phyloP scores from a whole-genome alignment of 2,888 invertebrate species.

The Phorcus lineatus region DNA sequence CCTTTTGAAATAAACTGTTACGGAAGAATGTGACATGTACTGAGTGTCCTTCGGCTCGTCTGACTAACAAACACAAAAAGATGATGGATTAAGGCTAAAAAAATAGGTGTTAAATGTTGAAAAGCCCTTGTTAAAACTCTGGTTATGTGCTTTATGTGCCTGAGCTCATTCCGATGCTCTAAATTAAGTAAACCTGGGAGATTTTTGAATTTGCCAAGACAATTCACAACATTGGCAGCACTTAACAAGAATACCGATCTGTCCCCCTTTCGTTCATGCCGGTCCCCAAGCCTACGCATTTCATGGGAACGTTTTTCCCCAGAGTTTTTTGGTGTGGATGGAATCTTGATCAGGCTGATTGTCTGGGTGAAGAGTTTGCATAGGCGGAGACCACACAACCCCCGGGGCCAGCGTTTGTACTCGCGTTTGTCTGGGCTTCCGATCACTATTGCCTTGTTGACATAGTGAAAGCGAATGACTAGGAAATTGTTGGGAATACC shows the following conservation, averaged over 20 bases:
- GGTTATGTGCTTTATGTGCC: slow-evolving; percentile 5
- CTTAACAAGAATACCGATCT: slow-evolving; percentile 8
- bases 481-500: slow-evolving; percentile 20
- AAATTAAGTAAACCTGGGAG: slow-evolving; percentile 14
- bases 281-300: background rate
- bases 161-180: background rate
- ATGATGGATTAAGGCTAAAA: background rate
- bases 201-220: slow-evolving; percentile 22
- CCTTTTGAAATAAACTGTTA: background rate
- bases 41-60: background rate
- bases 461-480: background rate
- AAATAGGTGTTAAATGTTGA: slow-evolving; percentile 4
- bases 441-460: slow-evolving; percentile 13
- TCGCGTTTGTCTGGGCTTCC: slow-evolving; percentile 8
- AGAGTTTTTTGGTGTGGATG: slow-evolving; percentile 14
- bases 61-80: background rate
- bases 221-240: slow-evolving; percentile 21
- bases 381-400: slow-evolving; percentile 14
- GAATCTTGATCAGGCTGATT: slow-evolving; percentile 6
- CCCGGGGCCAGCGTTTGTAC: background rate
- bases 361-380: background rate
- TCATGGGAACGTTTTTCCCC: slow-evolving; percentile 4
- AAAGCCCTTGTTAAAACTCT: background rate
- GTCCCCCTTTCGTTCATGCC: background rate
- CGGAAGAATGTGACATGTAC: background rate